Evolutionary conservation across 2,113 vertebrate genomes (phyloP).

Genomic region (Macrotus californicus): DNA sequence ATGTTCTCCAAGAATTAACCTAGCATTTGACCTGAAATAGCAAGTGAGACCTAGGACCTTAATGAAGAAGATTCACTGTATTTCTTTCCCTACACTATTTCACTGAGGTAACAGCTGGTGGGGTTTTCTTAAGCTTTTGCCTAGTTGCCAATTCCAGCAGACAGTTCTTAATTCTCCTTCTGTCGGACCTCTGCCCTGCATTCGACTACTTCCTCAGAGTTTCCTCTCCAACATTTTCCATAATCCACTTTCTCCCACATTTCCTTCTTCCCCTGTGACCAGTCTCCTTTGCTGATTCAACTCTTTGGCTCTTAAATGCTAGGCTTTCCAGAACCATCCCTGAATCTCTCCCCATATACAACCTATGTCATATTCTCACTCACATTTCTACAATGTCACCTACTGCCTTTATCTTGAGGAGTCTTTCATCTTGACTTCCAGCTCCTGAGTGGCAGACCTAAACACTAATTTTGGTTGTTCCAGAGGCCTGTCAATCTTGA

Average conservation of each 20-base stretch:
- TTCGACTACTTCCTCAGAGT: neutral
- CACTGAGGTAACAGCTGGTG: neutral
- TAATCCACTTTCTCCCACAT: neutral
- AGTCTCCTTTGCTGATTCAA: neutral
- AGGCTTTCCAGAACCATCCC: neutral
- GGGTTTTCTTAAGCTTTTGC: constrained; percentile 3
- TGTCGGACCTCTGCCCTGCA: neutral
- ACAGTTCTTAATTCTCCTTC: neutral
- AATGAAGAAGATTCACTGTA: neutral
- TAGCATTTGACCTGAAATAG: neutral
- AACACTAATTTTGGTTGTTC: neutral
- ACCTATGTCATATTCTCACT: neutral
- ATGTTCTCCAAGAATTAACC: neutral
- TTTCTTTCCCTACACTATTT: neutral
- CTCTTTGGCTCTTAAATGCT: neutral
- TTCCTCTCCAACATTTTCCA: neutral
- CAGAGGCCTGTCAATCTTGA: neutral
- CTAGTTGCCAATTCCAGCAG: neutral
- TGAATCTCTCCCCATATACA: neutral
- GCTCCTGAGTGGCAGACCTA: neutral
- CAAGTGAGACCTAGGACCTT: neutral
- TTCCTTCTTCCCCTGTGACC: neutral
- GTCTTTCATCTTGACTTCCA: neutral
- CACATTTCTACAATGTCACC: neutral
- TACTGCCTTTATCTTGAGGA: neutral